phyloP scores from a whole-genome alignment of 2,888 invertebrate genomes.

The Lepidochrysops patricia region DNA sequence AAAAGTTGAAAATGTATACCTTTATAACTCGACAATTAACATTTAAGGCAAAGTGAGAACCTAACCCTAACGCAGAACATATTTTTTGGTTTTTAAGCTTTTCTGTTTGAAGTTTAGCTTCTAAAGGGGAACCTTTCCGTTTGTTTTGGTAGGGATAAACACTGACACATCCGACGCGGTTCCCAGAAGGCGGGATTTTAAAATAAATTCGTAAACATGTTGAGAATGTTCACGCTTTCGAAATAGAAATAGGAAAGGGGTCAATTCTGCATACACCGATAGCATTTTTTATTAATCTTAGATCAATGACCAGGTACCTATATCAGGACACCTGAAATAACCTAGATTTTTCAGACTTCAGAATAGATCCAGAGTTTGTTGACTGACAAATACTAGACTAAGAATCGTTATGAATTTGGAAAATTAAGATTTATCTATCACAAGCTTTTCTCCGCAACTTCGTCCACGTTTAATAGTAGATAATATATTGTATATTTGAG shows the following conservation, averaged over 20 bases:
- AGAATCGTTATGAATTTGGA: neutral
- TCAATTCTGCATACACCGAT: conserved; percentile 7
- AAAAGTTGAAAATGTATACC: too few species aligned
- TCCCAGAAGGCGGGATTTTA: conserved; percentile 32
- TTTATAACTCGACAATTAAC: too few species aligned
- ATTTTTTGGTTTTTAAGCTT: neutral
- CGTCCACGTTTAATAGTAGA: too few species aligned
- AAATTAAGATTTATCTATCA: too few species aligned
- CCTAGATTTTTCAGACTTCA: neutral
- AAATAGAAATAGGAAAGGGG: conserved; percentile 32
- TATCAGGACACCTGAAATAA: too few species aligned
- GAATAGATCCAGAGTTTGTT: too few species aligned
- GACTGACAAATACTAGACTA: too few species aligned
- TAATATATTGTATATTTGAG: too few species aligned
- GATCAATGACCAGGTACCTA: neutral
- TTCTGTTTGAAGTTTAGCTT: neutral
- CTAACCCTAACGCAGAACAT: neutral
- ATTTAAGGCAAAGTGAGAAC: too few species aligned
- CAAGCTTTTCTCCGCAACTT: too few species aligned
- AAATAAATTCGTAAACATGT: conserved; percentile 60
- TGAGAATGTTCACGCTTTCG: conserved; percentile 35
- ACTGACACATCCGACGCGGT: conserved; percentile 20
- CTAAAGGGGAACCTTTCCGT: neutral
- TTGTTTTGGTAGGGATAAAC: conserved; percentile 4
- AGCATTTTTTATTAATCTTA: neutral